phyloP scores from a whole-genome alignment of 2,113 vertebrate genomes.

The Aegithalos caudatus region DNA sequence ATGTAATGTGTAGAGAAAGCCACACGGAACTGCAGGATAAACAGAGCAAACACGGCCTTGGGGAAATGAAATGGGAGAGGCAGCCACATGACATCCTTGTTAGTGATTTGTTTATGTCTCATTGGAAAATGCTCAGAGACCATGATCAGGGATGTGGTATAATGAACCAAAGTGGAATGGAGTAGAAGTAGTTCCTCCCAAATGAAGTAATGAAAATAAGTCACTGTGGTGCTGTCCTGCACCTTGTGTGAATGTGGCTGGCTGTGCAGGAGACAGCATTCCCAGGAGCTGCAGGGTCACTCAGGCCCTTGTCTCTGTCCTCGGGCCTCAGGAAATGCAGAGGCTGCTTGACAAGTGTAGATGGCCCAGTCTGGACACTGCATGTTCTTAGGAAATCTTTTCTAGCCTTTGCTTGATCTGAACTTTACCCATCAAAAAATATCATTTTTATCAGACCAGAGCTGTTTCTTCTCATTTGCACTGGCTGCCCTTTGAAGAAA shows the following conservation, averaged over 20 bases:
- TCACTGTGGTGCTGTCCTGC: not conserved
- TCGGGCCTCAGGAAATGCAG: not conserved
- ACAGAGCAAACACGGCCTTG: not conserved
- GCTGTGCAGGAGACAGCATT: not conserved
- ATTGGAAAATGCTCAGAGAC: constrained; percentile 44
- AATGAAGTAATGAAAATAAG: constrained; percentile 32
- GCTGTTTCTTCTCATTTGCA: not conserved
- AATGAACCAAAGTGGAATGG: not conserved
- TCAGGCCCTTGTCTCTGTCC: not conserved
- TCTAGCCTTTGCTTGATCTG: not conserved
- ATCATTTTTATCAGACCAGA: not conserved
- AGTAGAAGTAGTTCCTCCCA: constrained; percentile 12
- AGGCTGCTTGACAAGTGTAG: not conserved
- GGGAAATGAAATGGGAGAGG: constrained; percentile 45
- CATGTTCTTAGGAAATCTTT: not conserved
- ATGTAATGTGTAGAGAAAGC: not conserved
- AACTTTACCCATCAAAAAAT: not conserved
- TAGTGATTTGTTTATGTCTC: constrained; percentile 50
- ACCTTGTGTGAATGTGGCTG: not conserved
- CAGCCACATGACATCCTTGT: constrained; percentile 29
- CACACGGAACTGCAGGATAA: not conserved
- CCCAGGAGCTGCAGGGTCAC: not conserved
- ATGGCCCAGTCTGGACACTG: not conserved
- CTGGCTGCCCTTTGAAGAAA: not conserved
- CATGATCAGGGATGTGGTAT: not conserved